phyloP scores from a whole-genome alignment of 2,113 vertebrate species.

The Verasper variegatus region DNA sequence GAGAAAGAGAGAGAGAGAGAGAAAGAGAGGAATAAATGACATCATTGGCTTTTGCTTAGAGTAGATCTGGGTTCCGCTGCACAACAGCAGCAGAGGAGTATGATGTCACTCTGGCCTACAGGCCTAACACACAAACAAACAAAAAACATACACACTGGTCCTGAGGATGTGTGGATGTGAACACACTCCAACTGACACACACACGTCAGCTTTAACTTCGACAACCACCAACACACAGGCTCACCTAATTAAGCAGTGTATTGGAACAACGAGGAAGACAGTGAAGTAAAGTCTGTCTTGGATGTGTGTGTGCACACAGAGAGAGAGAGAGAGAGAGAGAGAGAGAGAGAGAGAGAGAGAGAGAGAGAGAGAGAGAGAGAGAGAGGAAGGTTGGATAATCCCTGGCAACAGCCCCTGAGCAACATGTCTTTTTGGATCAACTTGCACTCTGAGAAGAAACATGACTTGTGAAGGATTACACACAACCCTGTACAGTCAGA shows the following conservation, averaged over 20 bases:
- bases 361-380: neutral
- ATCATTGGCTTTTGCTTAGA: conserved; percentile 65
- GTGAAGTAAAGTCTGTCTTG: conserved; percentile 1
- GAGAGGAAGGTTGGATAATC: conserved; percentile 38
- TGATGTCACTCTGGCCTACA: conserved; percentile 67
- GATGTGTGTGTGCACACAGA: neutral
- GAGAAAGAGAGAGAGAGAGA: conserved; percentile 30
- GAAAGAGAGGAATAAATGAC: conserved; percentile 66
- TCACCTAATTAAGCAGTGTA: conserved; percentile 47
- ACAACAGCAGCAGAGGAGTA: conserved; percentile 34
- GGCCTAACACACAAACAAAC: conserved; percentile 20
- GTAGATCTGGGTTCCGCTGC: conserved; percentile 59
- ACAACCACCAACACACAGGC: conserved; percentile 9
- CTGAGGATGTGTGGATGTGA: conserved; percentile 3
- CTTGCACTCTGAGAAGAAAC: conserved; percentile 39
- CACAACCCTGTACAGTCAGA: conserved; percentile 5
- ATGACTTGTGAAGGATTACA: conserved; percentile 41
- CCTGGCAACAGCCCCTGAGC: conserved; percentile 47
- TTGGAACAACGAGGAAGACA: conserved; percentile 23
- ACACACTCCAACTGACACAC: neutral
- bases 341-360: neutral
- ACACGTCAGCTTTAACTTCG: conserved; percentile 13
- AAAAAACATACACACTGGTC: conserved; percentile 3
- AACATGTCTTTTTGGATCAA: conserved; percentile 45
- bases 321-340: neutral